Percentiles rank a stretch among this genome's conserved stretches.
These are phyloP conservation scores for Bombus breviceps DNA, from an alignment of 1,140 invertebrate species.

Conservation along the genomic window DNA sequence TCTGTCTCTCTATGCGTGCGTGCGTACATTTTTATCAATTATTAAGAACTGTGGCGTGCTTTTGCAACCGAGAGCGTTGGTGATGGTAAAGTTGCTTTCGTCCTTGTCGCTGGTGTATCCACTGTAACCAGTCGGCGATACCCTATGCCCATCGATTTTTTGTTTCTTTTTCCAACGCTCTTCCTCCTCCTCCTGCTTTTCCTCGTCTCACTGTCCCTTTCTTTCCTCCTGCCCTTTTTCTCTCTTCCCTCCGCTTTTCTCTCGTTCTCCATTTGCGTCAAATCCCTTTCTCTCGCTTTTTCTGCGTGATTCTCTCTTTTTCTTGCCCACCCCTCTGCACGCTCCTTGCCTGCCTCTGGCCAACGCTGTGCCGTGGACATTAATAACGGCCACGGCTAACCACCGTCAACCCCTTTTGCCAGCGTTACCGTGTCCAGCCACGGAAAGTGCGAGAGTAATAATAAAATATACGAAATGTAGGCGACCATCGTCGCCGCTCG, in stretches of 20 bases:
- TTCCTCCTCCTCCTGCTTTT: conserved; percentile 50
- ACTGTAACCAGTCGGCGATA: conserved; percentile 62
- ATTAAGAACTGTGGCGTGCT: conserved; percentile 78
- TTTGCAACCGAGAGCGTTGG: conserved; percentile 31
- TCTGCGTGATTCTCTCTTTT: conserved; percentile 54
- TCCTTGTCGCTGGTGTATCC: conserved; percentile 42
- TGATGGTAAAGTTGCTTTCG: conserved; percentile 55
- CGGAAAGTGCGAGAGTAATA: conserved; percentile 77
- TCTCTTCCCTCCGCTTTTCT: conserved; percentile 33
- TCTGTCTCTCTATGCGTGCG: conserved; percentile 58
- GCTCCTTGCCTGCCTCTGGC: not conserved
- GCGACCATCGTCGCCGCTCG: conserved; percentile 62
- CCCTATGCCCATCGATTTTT: conserved; percentile 62
- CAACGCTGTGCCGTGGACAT: conserved; percentile 74
- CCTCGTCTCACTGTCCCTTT: not conserved
- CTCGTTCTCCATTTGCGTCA: conserved; percentile 33
- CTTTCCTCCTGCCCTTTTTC: not conserved
- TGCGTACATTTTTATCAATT: conserved; percentile 83
- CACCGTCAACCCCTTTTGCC: conserved; percentile 71
- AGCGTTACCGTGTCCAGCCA: conserved; percentile 73
- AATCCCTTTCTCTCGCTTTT: conserved; percentile 44
- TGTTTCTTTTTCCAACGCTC: conserved; percentile 57
- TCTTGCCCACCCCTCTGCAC: conserved; percentile 42
- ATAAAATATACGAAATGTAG: conserved; percentile 77
- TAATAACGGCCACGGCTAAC: conserved; percentile 80